phyloP scores from a whole-genome alignment of 2,113 vertebrate genomes.

The Numida meleagris region DNA sequence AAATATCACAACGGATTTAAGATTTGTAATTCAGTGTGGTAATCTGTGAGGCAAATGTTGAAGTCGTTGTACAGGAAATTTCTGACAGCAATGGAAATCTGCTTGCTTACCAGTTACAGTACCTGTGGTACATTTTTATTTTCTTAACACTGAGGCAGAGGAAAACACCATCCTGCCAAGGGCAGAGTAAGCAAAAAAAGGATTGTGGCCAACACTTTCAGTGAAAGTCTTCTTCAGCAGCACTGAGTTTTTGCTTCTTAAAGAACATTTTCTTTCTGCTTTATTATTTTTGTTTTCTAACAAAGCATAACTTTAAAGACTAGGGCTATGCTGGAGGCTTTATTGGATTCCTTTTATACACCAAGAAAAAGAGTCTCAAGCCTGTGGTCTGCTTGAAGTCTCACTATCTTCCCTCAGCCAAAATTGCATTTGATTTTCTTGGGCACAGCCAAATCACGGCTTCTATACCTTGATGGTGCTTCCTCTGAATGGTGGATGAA shows the following conservation, averaged over 20 bases:
- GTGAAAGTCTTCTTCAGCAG: neutral
- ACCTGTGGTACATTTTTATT: neutral
- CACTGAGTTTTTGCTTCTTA: neutral
- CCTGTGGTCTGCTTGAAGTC: neutral
- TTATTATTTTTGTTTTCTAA: neutral
- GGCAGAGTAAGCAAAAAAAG: neutral
- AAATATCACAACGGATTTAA: rapidly evolving
- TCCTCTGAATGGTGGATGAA: neutral
- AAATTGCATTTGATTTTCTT: neutral
- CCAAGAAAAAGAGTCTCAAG: neutral
- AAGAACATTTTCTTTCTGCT: neutral
- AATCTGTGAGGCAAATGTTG: neutral
- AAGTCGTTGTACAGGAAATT: neutral
- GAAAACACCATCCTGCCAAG: neutral
- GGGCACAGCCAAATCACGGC: neutral
- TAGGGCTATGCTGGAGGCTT: neutral
- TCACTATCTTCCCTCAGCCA: neutral
- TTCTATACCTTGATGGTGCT: neutral
- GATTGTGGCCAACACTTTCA: neutral
- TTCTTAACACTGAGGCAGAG: neutral
- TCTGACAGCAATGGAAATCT: neutral
- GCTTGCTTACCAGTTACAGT: neutral
- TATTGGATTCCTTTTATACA: neutral
- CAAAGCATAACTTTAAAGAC: neutral
- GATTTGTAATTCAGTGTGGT: neutral